phyloP scores from a whole-genome alignment of 2,797 vertebrate species.

The Tarsius wallacei region DNA sequence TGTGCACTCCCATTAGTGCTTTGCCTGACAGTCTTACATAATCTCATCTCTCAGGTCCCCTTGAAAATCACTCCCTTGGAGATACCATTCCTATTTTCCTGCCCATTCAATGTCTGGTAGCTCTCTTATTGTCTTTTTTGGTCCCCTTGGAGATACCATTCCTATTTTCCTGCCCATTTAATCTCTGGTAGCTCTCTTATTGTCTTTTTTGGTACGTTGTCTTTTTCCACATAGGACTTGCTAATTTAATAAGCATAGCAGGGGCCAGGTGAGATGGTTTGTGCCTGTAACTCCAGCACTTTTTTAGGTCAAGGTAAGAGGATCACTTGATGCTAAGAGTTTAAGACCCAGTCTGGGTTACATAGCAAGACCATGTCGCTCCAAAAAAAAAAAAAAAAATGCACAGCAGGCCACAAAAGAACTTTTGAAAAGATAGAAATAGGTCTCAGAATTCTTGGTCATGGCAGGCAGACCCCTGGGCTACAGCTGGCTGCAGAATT shows the following conservation, averaged over 20 bases:
- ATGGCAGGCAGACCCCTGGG: not conserved
- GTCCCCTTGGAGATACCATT: not conserved
- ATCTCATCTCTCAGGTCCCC: not conserved
- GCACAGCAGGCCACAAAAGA: too few species aligned
- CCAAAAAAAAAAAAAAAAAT: too few species aligned
- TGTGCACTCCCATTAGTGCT: not conserved
- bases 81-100: not conserved
- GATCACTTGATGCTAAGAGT: too few species aligned
- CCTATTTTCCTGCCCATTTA: not conserved
- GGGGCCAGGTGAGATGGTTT: too few species aligned
- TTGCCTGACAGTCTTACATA: not conserved
- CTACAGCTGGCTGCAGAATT: accelerated
- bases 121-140: not conserved
- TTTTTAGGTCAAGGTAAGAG: too few species aligned
- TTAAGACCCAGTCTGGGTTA: too few species aligned
- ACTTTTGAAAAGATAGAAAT: too few species aligned
- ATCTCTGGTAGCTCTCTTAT: not conserved
- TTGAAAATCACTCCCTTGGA: not conserved
- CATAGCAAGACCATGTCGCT: too few species aligned
- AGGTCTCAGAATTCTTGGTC: not conserved
- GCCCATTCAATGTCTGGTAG: not conserved
- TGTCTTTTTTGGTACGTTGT: not conserved
- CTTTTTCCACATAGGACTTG: not conserved
- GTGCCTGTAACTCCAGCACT: too few species aligned
- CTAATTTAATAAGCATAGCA: not conserved